These are phyloP conservation scores for Antheraea mylitta DNA, from an alignment of 1,140 invertebrate genomes.

Conservation along the genomic window DNA sequence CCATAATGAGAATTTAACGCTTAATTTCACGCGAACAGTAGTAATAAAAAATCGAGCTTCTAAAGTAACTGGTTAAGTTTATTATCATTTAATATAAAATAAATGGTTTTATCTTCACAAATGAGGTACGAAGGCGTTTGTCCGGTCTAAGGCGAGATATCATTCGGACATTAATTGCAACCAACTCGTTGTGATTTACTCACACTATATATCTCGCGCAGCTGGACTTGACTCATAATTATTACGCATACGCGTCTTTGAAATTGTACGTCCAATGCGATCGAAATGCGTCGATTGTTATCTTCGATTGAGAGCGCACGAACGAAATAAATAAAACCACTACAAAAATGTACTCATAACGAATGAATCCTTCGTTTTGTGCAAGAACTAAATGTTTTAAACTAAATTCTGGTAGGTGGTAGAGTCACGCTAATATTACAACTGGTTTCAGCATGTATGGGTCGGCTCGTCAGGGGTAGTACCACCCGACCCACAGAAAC, in stretches of 20 bases:
- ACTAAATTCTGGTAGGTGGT: too few relatives aligned
- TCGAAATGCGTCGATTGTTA: constrained; percentile 5
- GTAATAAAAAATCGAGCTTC: not conserved
- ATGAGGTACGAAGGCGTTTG: constrained; percentile 9
- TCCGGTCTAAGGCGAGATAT: constrained; percentile 31
- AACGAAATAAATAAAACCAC: not conserved
- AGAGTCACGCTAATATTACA: too few relatives aligned
- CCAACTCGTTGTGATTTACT: constrained; percentile 59
- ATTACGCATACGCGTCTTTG: constrained; percentile 20
- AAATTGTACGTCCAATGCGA: not conserved
- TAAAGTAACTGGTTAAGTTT: constrained; percentile 1
- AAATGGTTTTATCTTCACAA: constrained; percentile 5
- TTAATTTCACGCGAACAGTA: too few relatives aligned
- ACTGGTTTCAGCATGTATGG: too few relatives aligned
- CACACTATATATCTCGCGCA: constrained; percentile 43
- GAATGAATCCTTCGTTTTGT: too few relatives aligned
- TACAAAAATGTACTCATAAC: too few relatives aligned
- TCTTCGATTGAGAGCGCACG: not conserved
- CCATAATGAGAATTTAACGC: not conserved
- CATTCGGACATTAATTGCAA: constrained; percentile 54
- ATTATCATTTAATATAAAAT: constrained; percentile 4
- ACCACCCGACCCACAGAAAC: too few relatives aligned
- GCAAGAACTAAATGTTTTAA: too few relatives aligned
- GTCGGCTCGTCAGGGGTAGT: too few relatives aligned
- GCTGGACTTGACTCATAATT: constrained; percentile 62